Percentiles rank a stretch among this genome's conserved stretches.
Conservation (phyloP, 1,140 invertebrate species). For the Dolichoris vasculosae region DNA sequence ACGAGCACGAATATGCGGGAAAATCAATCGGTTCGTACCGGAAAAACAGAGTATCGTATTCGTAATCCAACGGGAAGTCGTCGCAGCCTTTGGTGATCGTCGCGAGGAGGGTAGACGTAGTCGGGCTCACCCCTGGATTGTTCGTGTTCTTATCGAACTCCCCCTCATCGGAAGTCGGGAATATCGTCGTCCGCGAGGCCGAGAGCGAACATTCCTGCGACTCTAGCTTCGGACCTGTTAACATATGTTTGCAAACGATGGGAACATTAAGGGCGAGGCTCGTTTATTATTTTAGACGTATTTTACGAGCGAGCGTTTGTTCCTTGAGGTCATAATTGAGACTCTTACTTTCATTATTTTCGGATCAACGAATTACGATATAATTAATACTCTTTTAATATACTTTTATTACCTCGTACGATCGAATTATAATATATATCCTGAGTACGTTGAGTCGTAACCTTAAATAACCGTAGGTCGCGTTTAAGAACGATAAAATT, state of each 20-base stretch:
- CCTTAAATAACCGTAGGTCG: too few relatives aligned
- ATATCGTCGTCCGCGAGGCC: conserved; percentile 61
- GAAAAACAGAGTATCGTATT: conserved; percentile 70
- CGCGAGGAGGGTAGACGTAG: conserved; percentile 30
- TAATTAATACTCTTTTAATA: too few relatives aligned
- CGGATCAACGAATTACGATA: too few relatives aligned
- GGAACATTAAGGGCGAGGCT: background rate
- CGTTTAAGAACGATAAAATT: too few relatives aligned
- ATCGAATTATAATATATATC: too few relatives aligned
- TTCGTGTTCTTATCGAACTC: conserved; percentile 44
- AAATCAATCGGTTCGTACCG: conserved; percentile 56
- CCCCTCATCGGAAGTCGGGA: conserved; percentile 59
- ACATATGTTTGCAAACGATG: background rate
- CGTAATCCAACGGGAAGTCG: conserved; percentile 54
- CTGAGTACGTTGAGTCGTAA: too few relatives aligned
- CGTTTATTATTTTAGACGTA: too few relatives aligned
- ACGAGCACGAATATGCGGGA: background rate
- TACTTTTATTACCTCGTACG: too few relatives aligned
- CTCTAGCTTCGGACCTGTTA: conserved; percentile 66
- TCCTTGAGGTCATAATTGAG: background rate
- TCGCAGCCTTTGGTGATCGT: conserved; percentile 23
- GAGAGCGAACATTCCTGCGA: conserved; percentile 60
- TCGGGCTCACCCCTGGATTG: conserved; percentile 34
- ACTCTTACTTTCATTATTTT: background rate
- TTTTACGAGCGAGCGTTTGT: background rate